These are phyloP conservation scores for Centrocercus urophasianus DNA, from an alignment of 2,113 vertebrate species.

Conservation along the genomic window DNA sequence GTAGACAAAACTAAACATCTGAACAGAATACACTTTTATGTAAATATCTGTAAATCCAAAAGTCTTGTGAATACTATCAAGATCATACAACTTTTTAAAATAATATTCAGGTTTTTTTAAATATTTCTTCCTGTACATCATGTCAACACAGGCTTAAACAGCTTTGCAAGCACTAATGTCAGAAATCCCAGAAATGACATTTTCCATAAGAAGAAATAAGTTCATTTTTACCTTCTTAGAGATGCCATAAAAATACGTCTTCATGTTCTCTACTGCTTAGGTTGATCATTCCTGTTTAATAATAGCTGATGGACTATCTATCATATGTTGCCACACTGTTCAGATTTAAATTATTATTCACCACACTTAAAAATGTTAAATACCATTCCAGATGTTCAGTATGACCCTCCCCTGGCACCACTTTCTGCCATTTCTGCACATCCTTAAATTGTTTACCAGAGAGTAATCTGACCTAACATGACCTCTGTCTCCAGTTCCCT, in stretches of 20 bases:
- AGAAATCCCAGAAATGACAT: not conserved
- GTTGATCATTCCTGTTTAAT: not conserved
- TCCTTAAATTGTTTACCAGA: not conserved
- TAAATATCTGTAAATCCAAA: not conserved
- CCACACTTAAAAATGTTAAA: not conserved
- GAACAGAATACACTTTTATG: not conserved
- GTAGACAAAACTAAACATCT: not conserved
- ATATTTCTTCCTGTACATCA: not conserved
- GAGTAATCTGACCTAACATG: not conserved
- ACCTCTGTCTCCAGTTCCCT: not conserved
- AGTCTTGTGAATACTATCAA: not conserved
- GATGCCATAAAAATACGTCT: not conserved
- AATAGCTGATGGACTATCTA: not conserved
- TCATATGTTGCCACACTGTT: accelerated
- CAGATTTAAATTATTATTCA: not conserved
- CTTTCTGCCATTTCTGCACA: not conserved
- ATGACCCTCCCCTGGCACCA: not conserved
- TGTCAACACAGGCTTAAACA: not conserved
- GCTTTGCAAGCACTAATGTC: not conserved
- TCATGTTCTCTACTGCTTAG: not conserved
- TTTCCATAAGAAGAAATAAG: not conserved
- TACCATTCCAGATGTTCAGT: not conserved
- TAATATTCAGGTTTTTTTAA: not conserved
- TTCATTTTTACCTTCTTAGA: not conserved
- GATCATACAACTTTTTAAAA: not conserved